Evolutionary conservation across 2,888 invertebrate species (phyloP).

Genomic region (Gastrophysa polygoni): DNA sequence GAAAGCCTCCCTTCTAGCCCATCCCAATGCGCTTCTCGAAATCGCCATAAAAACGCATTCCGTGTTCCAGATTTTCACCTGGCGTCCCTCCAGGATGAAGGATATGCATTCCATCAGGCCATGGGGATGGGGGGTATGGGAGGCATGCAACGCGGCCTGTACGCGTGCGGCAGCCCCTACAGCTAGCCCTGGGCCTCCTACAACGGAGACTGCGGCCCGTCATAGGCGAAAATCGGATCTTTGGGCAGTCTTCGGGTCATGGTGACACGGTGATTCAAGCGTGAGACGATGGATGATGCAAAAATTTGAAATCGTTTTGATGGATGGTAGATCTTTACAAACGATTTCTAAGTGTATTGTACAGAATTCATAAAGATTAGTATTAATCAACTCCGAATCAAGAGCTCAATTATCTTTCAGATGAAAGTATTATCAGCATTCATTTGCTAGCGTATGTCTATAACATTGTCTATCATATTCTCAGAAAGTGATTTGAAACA

Average conservation of each 20-base stretch:
- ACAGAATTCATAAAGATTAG: too few species aligned
- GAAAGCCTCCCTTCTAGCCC: conserved; percentile 24
- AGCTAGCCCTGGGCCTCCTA: conserved; percentile 63
- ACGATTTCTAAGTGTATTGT: too few species aligned
- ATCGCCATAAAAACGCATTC: conserved; percentile 12
- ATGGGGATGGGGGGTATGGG: conserved; percentile 62
- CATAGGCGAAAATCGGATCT: conserved; percentile 55
- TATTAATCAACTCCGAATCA: too few species aligned
- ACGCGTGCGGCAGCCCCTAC: conserved; percentile 61
- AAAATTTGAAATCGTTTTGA: neutral
- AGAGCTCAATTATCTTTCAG: too few species aligned
- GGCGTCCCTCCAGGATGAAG: conserved; percentile 62
- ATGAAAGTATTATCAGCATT: too few species aligned
- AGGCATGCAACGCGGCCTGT: conserved; percentile 61
- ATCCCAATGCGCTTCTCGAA: conserved; percentile 24
- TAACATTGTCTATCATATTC: conserved; percentile 5
- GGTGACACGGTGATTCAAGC: conserved; percentile 50
- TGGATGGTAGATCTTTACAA: too few species aligned
- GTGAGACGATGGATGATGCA: conserved; percentile 7
- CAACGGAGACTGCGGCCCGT: conserved; percentile 61
- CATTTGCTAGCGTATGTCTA: too few species aligned
- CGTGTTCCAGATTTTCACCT: conserved; percentile 61
- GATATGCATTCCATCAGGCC: conserved; percentile 62
- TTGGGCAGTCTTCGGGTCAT: conserved; percentile 56
- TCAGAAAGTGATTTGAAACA: conserved; percentile 26